Conservation (phyloP, 2,888 invertebrate species). For the Drosophila glabriapex region DNA sequence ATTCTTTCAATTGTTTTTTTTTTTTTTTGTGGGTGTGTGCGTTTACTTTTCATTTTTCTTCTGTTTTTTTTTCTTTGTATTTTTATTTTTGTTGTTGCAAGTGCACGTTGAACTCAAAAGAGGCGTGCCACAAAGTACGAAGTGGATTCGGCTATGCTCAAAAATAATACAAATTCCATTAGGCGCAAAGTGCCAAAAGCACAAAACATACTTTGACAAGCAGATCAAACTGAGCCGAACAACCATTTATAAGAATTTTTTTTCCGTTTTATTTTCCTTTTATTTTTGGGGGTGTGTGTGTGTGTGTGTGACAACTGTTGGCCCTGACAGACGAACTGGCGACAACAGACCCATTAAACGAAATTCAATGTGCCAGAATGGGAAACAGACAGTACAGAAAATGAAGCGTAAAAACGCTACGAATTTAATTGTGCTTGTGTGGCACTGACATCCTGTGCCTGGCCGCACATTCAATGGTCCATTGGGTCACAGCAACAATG, state of each 20-base stretch:
- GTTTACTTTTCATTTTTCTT: neutral
- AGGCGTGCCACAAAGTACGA: slow-evolving; percentile 35
- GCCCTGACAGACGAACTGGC: slow-evolving; percentile 63
- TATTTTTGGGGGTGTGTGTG: slow-evolving; percentile 14
- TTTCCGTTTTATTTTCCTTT: slow-evolving; percentile 9
- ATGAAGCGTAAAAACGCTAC: slow-evolving; percentile 62
- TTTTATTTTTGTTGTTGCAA: slow-evolving; percentile 26
- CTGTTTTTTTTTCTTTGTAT: neutral
- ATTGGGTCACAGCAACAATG: slow-evolving; percentile 1
- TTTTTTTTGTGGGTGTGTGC: neutral
- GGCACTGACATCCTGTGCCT: slow-evolving; percentile 13
- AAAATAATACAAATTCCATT: slow-evolving; percentile 69
- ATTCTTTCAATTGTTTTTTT: slow-evolving; percentile 18
- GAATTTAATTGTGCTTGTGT: slow-evolving; percentile 63
- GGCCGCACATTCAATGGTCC: slow-evolving; percentile 24
- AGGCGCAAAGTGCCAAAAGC: slow-evolving; percentile 69
- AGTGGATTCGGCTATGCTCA: slow-evolving; percentile 26
- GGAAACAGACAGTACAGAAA: slow-evolving; percentile 9
- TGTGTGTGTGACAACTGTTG: slow-evolving; percentile 52
- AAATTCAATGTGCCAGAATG: slow-evolving; percentile 27
- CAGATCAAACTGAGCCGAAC: neutral
- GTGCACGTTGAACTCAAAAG: slow-evolving; percentile 76
- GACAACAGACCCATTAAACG: slow-evolving; percentile 68
- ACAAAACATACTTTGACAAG: slow-evolving; percentile 55
- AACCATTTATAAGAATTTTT: slow-evolving; percentile 1